These are phyloP conservation scores for Ectropis crepuscularia DNA, from an alignment of 2,888 invertebrate genomes.

Conservation along the genomic window DNA sequence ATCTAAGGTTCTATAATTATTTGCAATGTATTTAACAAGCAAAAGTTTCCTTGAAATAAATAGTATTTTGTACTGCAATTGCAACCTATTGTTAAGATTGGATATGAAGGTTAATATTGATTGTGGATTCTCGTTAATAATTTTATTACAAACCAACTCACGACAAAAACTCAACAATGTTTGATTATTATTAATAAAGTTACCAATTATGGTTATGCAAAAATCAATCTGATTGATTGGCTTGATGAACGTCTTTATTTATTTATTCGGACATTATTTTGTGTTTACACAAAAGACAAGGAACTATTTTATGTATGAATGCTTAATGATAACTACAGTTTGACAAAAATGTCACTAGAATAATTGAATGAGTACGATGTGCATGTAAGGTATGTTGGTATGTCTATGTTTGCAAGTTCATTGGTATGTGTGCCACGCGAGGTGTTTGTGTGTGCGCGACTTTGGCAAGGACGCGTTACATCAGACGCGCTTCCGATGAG, in stretches of 20 bases:
- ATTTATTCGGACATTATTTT: too few species aligned
- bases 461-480: slow-evolving; percentile 30
- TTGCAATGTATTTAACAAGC: slow-evolving; percentile 6
- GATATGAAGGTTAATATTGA: not conserved
- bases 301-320: too few species aligned
- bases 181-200: too few species aligned
- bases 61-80: not conserved
- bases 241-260: too few species aligned
- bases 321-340: too few species aligned
- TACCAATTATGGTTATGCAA: too few species aligned
- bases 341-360: too few species aligned
- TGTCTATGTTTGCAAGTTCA: slow-evolving; percentile 6
- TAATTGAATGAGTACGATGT: not conserved
- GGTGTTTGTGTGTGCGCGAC: slow-evolving; percentile 14
- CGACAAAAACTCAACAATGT: too few species aligned
- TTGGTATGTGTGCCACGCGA: slow-evolving; percentile 5
- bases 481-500: slow-evolving; percentile 16
- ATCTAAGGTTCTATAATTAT: not conserved
- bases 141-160: not conserved
- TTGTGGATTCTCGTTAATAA: not conserved
- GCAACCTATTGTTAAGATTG: not conserved
- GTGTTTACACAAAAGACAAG: too few species aligned
- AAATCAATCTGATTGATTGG: too few species aligned
- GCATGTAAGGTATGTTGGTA: not conserved
- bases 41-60: not conserved